Conservation (phyloP, 1,140 invertebrate genomes). For the Ephestia elutella region DNA sequence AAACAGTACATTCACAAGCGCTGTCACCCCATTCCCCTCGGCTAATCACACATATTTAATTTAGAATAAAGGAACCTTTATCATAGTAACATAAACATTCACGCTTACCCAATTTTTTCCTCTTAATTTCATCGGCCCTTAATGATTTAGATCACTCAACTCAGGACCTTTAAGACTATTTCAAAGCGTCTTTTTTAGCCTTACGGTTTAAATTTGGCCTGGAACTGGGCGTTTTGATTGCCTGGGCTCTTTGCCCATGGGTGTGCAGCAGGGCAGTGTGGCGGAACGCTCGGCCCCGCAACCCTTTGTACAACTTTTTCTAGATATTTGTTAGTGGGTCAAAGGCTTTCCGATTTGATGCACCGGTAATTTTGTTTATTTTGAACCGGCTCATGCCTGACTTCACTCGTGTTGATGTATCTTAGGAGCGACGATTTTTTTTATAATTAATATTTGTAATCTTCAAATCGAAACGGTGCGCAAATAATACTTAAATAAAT, state of each 20-base stretch:
- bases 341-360: not conserved
- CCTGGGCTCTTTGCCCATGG: no score
- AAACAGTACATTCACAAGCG: no score
- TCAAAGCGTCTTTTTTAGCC: no score
- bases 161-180: no score
- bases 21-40: not conserved
- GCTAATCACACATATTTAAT: not conserved
- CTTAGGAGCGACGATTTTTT: no score
- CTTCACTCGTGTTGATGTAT: no score
- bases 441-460: no score
- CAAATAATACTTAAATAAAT: no score
- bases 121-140: conserved; percentile 2
- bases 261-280: not conserved
- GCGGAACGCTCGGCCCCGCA: not conserved
- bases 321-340: not conserved
- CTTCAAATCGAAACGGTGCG: no score
- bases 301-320: not conserved
- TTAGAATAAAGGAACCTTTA: not conserved
- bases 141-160: not conserved
- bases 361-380: not conserved
- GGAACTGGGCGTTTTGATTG: no score
- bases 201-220: no score
- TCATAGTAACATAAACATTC: not conserved
- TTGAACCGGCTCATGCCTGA: not conserved
- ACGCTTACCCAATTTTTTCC: conserved; percentile 3